phyloP scores from a whole-genome alignment of 2,797 vertebrate genomes.

The Hyperoplus lanceolatus region DNA sequence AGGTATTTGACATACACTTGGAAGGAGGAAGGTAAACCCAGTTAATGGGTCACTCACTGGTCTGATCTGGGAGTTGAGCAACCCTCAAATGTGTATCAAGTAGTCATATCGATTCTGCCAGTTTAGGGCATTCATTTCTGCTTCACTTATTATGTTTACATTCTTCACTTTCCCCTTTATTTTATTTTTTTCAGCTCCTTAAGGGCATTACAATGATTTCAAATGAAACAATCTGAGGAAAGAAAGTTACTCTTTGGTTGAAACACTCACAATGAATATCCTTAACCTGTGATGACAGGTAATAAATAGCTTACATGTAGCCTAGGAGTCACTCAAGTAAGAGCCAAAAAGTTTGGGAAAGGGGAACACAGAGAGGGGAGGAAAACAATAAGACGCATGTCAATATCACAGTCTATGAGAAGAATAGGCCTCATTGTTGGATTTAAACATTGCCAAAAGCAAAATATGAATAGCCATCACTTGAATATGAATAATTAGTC shows the following conservation, averaged over 20 bases:
- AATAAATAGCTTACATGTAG: not conserved
- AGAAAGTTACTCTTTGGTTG: not conserved
- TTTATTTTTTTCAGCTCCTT: not conserved
- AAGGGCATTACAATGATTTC: not conserved
- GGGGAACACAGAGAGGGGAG: no score
- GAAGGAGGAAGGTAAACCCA: not conserved
- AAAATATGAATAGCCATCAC: no score
- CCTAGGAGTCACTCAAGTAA: no score
- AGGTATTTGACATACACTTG: slow-evolving; percentile 7
- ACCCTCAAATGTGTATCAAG: not conserved
- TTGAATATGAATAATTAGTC: no score
- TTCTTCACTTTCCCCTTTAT: not conserved
- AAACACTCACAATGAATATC: not conserved
- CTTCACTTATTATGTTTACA: not conserved
- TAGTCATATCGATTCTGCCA: not conserved
- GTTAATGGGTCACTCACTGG: not conserved
- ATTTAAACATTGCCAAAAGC: no score
- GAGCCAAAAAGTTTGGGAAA: no score
- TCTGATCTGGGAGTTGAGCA: not conserved
- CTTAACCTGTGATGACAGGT: not conserved
- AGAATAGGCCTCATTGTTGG: no score
- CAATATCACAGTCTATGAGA: no score
- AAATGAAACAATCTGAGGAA: not conserved
- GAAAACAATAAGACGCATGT: no score
- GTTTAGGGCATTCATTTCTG: not conserved